phyloP scores from a whole-genome alignment of 2,888 invertebrate species.

The Pachydiplax longipennis region DNA sequence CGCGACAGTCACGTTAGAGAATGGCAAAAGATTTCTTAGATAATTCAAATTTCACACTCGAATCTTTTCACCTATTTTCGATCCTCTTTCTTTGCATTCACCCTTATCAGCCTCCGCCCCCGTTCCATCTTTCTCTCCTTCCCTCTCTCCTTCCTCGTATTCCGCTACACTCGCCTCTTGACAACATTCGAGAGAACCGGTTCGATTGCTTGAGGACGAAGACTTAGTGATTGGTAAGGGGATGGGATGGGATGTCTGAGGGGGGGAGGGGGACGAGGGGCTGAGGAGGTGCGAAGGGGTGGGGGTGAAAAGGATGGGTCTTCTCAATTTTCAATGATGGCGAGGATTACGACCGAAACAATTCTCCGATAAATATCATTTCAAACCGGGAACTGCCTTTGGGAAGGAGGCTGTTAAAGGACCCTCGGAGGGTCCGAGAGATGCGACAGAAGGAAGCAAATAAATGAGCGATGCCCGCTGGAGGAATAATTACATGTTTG shows the following conservation, averaged over 20 bases:
- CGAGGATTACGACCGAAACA: slow-evolving; percentile 28
- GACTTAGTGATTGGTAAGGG: slow-evolving; percentile 13
- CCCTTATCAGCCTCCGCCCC: slow-evolving; percentile 47
- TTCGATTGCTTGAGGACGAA: slow-evolving; percentile 52
- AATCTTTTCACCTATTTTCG: slow-evolving; percentile 46
- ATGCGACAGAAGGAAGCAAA: background rate
- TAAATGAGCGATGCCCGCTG: background rate
- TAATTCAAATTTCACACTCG: background rate
- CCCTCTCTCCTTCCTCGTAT: slow-evolving; percentile 10
- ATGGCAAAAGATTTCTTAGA: background rate
- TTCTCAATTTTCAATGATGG: slow-evolving; percentile 11
- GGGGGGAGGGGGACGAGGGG: slow-evolving; percentile 49
- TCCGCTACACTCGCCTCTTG: slow-evolving; percentile 32
- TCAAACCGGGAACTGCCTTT: background rate
- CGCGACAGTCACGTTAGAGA: background rate
- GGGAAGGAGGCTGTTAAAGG: background rate
- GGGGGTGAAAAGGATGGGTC: background rate
- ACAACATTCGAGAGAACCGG: slow-evolving; percentile 51
- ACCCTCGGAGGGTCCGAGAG: background rate
- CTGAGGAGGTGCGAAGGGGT: slow-evolving; percentile 52
- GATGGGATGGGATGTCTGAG: slow-evolving; percentile 49
- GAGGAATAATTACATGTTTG: background rate
- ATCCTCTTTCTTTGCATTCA: background rate
- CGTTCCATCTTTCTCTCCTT: slow-evolving; percentile 4
- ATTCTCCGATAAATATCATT: slow-evolving; percentile 32